Evolutionary conservation across 2,888 invertebrate genomes (phyloP).

Genomic region (Poecilobothrus nobilitatus): DNA sequence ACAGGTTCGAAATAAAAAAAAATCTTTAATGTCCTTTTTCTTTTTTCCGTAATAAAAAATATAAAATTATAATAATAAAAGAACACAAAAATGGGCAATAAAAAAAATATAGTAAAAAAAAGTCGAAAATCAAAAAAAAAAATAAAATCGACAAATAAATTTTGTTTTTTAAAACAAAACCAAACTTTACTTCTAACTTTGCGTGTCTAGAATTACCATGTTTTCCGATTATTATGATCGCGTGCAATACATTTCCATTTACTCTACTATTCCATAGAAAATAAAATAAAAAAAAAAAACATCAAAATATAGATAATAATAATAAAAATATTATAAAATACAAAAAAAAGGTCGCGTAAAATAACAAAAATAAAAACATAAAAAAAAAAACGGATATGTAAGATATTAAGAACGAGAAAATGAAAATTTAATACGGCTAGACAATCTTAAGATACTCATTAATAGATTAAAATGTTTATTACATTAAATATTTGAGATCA

Average conservation of each 20-base stretch:
- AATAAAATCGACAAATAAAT: neutral
- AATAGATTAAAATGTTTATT: too few relatives aligned
- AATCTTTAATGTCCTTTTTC: neutral
- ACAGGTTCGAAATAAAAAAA: neutral
- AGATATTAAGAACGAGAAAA: too few relatives aligned
- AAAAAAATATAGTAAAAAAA: too few relatives aligned
- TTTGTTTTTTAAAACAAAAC: neutral
- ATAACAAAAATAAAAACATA: too few relatives aligned
- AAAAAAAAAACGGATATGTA: too few relatives aligned
- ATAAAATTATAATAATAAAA: too few relatives aligned
- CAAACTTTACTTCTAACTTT: neutral
- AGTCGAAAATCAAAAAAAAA: too few relatives aligned
- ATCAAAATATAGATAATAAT: neutral
- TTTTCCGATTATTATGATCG: slow-evolving; percentile 1
- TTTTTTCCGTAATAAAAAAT: neutral
- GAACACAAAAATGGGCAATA: too few relatives aligned
- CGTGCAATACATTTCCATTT: neutral
- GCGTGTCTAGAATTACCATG: neutral
- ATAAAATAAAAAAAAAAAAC: neutral
- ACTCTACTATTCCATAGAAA: neutral
- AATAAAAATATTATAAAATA: neutral
- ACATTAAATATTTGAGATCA: too few relatives aligned
- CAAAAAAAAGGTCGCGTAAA: neutral
- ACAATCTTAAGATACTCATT: too few relatives aligned
- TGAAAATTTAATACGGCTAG: too few relatives aligned